These are phyloP conservation scores for Muntiacus muntjak DNA, from an alignment of 2,113 vertebrate species.

Conservation along the genomic window DNA sequence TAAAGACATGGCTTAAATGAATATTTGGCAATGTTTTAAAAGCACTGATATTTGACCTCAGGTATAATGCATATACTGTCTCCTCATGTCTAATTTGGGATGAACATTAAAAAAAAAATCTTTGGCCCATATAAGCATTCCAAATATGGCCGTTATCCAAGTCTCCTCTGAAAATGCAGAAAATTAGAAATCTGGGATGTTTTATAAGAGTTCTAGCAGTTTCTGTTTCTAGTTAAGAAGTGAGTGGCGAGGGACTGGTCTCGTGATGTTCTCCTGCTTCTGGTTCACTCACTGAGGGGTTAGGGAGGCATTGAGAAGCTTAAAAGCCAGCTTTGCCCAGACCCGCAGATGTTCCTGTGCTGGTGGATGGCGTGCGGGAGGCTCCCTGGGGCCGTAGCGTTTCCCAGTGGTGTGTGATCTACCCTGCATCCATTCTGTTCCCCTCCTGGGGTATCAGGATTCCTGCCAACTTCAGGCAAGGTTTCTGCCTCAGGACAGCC, in stretches of 20 bases:
- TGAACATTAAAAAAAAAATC: neutral
- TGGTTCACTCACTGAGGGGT: neutral
- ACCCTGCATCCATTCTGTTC: accelerated
- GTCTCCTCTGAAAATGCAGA: neutral
- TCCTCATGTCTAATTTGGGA: neutral
- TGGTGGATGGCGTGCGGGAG: neutral
- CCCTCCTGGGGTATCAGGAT: neutral
- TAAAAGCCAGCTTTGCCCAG: neutral
- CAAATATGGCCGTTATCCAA: neutral
- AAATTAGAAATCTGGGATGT: neutral
- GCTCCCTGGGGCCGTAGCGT: accelerated
- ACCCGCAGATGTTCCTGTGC: accelerated
- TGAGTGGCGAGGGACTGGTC: neutral
- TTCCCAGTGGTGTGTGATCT: neutral
- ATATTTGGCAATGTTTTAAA: neutral
- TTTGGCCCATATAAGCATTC: neutral
- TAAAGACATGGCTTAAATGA: neutral
- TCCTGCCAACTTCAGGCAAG: neutral
- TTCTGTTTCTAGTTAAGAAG: neutral
- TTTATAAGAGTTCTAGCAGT: neutral
- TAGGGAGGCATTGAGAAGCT: no score
- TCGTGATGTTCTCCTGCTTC: neutral
- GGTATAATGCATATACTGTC: no score
- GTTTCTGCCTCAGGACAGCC: neutral
- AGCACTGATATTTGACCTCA: neutral